A percentile compares a stretch with the other conserved stretches of the same genome.
These are phyloP conservation scores for Cyclina sinensis DNA, from an alignment of 1,140 invertebrate species.

Conservation along the genomic window DNA sequence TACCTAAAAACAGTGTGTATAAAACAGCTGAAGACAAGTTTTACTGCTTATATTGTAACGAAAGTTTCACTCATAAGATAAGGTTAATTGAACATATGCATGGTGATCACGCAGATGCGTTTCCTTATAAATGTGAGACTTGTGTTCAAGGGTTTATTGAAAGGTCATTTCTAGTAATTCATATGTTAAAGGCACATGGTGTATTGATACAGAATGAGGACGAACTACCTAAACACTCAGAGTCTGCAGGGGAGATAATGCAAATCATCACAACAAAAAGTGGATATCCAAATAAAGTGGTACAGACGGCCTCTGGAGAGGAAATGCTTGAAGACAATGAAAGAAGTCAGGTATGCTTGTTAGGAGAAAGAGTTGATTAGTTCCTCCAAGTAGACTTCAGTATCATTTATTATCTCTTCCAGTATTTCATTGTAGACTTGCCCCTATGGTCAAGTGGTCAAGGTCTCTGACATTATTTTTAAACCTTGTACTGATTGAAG, in stretches of 20 bases:
- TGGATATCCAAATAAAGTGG: conserved; percentile 28
- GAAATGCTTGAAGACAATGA: conserved; percentile 5
- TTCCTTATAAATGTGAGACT: conserved; percentile 75
- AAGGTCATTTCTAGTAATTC: conserved; percentile 71
- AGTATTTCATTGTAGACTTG: too few species aligned
- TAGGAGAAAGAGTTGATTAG: too few species aligned
- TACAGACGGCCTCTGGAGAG: not conserved
- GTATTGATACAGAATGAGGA: conserved; percentile 15
- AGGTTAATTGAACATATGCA: conserved; percentile 80
- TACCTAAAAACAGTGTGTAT: conserved; percentile 66
- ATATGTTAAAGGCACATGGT: conserved; percentile 74
- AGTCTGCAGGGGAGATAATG: conserved; percentile 43
- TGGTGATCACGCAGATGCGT: conserved; percentile 74
- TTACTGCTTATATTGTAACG: conserved; percentile 76
- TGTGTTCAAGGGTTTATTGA: conserved; percentile 81
- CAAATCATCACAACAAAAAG: conserved; percentile 41
- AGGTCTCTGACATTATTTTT: too few species aligned
- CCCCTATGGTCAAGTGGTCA: too few species aligned
- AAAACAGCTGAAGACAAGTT: conserved; percentile 74
- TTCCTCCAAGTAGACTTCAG: too few species aligned
- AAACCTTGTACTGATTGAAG: too few species aligned
- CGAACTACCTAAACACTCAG: not conserved
- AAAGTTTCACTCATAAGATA: conserved; percentile 78
- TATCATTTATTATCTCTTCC: too few species aligned
- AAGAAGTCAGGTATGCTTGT: not conserved